A percentile compares a stretch with the other conserved stretches of the same genome.
These are phyloP conservation scores for Orbicella faveolata DNA, from an alignment of 64 coral and sea anemone genomes.

Conservation along the genomic window DNA sequence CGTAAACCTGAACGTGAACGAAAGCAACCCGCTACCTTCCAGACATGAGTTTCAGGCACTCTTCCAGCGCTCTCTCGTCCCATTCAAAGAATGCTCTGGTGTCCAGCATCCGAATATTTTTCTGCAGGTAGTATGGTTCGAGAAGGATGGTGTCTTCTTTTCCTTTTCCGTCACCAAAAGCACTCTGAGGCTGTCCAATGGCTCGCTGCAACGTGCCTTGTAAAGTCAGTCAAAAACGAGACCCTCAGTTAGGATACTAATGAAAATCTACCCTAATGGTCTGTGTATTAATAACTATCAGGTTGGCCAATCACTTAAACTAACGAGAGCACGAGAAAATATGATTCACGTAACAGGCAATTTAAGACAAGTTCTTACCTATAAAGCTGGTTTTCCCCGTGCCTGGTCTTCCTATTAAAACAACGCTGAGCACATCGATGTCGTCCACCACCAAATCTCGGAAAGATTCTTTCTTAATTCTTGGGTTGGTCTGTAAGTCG, in stretches of 20 bases:
- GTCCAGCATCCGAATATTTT: conserved; percentile 55
- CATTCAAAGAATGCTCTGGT: conserved; percentile 62
- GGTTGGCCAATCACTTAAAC: not conserved
- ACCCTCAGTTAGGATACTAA: not conserved
- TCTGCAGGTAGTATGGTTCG: conserved; percentile 48
- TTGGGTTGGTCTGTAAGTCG: conserved; percentile 49
- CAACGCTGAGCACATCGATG: conserved; percentile 63
- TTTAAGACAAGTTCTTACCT: conserved; percentile 22
- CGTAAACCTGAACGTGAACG: too few relatives aligned
- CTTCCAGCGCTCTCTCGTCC: conserved; percentile 15
- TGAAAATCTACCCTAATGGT: too few relatives aligned
- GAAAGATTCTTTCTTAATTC: conserved; percentile 17
- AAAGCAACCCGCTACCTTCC: conserved; percentile 33
- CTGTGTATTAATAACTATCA: not conserved
- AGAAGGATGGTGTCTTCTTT: conserved; percentile 62
- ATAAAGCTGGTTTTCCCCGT: conserved; percentile 87
- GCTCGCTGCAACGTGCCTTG: conserved; percentile 74
- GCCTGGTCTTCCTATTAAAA: conserved; percentile 57
- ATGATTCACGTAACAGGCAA: too few relatives aligned
- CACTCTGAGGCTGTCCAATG: conserved; percentile 49
- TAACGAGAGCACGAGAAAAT: too few relatives aligned
- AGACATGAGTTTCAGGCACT: conserved; percentile 59
- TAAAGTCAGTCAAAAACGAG: not conserved
- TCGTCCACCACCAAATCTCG: conserved; percentile 58
- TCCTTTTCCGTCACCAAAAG: conserved; percentile 69